phyloP scores from a whole-genome alignment of 2,113 vertebrate species.

The Equus przewalskii region DNA sequence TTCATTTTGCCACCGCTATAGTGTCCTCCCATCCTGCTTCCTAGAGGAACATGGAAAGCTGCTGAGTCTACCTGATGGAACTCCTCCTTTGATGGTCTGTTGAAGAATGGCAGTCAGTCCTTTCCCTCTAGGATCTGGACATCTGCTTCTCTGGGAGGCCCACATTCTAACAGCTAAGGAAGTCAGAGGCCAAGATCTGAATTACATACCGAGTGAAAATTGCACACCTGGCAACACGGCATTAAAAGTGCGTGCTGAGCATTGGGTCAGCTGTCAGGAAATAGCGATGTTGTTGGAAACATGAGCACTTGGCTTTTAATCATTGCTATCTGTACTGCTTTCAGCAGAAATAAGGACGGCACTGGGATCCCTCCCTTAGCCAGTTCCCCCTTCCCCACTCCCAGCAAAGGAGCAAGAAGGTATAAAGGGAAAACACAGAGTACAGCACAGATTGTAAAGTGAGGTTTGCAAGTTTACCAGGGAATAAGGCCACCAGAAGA shows the following conservation, averaged over 20 bases:
- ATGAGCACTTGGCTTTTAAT: not conserved
- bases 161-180: constrained; percentile 39
- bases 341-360: not conserved
- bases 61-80: not conserved
- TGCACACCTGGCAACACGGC: constrained; percentile 43
- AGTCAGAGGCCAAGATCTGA: constrained; percentile 56
- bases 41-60: not conserved
- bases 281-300: constrained; percentile 34
- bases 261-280: constrained; percentile 52
- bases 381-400: too few species aligned
- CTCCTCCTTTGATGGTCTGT: constrained; percentile 46
- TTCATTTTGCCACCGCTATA: not conserved
- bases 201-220: constrained; percentile 63
- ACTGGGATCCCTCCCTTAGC: not conserved
- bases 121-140: constrained; percentile 42
- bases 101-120: constrained; percentile 53
- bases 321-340: not conserved
- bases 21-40: not conserved
- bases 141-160: not conserved
- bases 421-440: constrained; percentile 44
- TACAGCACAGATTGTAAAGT: not conserved
- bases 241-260: constrained; percentile 52
- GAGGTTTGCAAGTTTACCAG: not conserved
- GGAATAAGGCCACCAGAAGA: not conserved
- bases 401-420: not conserved